Evolutionary conservation across 2,113 vertebrate species (phyloP).

Genomic region (Myxocyprinus asiaticus): DNA sequence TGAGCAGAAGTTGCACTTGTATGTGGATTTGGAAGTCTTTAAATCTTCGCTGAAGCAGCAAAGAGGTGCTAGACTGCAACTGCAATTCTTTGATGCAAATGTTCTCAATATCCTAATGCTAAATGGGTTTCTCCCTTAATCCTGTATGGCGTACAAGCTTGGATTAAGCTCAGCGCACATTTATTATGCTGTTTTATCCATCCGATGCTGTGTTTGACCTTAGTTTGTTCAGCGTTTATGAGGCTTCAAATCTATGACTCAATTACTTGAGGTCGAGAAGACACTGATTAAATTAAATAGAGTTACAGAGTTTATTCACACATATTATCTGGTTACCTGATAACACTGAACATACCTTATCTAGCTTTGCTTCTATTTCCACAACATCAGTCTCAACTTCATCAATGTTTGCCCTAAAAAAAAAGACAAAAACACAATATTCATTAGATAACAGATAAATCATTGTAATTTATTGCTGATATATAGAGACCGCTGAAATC

Average conservation of each 20-base stretch:
- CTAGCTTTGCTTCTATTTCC: constrained; percentile 94
- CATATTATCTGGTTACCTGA: too few relatives aligned
- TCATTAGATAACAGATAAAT: neutral
- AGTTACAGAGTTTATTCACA: too few relatives aligned
- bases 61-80: too few relatives aligned
- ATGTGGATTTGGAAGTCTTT: too few relatives aligned
- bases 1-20: too few relatives aligned
- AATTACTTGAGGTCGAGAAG: neutral
- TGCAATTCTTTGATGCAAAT: neutral
- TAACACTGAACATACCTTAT: constrained; percentile 82
- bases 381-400: constrained; percentile 97
- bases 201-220: neutral
- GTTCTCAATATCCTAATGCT: constrained; percentile 2
- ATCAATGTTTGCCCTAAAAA: constrained; percentile 89
- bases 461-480: too few relatives aligned
- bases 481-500: too few relatives aligned
- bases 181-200: constrained; percentile 11
- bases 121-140: constrained; percentile 16
- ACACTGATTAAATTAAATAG: neutral
- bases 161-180: constrained; percentile 17
- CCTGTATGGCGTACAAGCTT: constrained; percentile 1
- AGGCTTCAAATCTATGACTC: neutral
- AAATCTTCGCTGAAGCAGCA: constrained; percentile 4
- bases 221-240: neutral
- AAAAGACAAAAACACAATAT: constrained; percentile 32